A percentile compares a stretch with the other conserved stretches of the same genome.
These are phyloP conservation scores for Zaprionus lineosus DNA, from an alignment of 2,888 invertebrate genomes.

Conservation along the genomic window DNA sequence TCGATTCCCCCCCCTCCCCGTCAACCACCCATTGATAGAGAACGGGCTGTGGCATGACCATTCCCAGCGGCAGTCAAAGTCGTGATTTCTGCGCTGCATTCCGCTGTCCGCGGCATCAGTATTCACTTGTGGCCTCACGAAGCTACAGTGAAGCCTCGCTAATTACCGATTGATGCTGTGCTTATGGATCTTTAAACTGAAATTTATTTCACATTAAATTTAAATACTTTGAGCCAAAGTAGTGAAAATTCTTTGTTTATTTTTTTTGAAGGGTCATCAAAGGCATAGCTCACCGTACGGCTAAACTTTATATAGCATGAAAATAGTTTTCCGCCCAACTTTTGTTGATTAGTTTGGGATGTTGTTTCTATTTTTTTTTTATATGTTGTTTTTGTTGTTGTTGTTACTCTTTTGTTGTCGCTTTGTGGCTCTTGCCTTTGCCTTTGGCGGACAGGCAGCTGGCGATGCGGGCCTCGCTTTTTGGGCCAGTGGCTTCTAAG, in stretches of 20 bases:
- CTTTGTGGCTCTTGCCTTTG: constrained; percentile 1
- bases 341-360: constrained; percentile 24
- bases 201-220: too few relatives aligned
- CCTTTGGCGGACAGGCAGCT: constrained; percentile 29
- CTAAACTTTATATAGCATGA: not conserved
- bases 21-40: not conserved
- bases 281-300: not conserved
- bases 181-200: too few relatives aligned
- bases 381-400: not conserved
- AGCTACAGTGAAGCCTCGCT: constrained; percentile 8
- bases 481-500: constrained; percentile 17
- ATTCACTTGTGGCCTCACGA: constrained; percentile 7
- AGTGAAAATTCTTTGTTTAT: not conserved
- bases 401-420: not conserved
- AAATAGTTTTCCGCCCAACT: constrained; percentile 23
- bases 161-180: too few relatives aligned
- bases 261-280: not conserved
- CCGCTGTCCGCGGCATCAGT: constrained; percentile 23
- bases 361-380: constrained; percentile 1
- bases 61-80: constrained; percentile 30
- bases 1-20: not conserved
- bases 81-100: constrained; percentile 32
- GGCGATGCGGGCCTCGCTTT: constrained; percentile 22
- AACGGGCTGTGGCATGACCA: constrained; percentile 34
- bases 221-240: not conserved